Evolutionary conservation across 2,888 invertebrate species (phyloP).

Genomic region (Cephus nigrinus): DNA sequence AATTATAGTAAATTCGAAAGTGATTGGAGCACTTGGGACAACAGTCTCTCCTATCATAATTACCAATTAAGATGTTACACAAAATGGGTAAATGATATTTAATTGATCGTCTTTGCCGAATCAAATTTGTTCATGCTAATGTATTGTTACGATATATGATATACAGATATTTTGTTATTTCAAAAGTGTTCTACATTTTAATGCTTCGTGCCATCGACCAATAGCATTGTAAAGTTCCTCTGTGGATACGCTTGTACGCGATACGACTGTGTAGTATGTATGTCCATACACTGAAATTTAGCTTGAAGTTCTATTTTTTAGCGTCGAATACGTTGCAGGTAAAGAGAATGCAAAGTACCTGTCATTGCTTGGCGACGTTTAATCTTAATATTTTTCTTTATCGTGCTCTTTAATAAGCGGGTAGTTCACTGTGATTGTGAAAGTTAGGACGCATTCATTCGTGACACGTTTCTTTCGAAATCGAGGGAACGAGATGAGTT

Average conservation of each 20-base stretch:
- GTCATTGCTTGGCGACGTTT: not conserved
- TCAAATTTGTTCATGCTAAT: too few relatives aligned
- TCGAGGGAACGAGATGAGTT: not conserved
- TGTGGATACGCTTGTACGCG: too few relatives aligned
- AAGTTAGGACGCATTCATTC: not conserved
- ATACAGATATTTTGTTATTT: too few relatives aligned
- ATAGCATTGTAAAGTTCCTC: too few relatives aligned
- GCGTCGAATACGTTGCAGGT: not conserved
- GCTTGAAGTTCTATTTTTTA: not conserved
- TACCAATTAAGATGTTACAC: too few relatives aligned
- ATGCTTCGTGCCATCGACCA: too few relatives aligned
- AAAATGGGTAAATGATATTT: too few relatives aligned
- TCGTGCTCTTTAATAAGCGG: not conserved
- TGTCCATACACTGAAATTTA: not conserved
- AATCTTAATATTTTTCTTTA: not conserved
- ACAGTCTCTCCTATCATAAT: not conserved
- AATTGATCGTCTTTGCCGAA: too few relatives aligned
- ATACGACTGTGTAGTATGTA: too few relatives aligned
- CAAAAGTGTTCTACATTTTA: too few relatives aligned
- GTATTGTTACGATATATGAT: too few relatives aligned
- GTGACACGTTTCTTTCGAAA: not conserved
- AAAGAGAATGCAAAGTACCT: not conserved
- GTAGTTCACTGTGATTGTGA: not conserved
- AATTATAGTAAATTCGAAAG: not conserved
- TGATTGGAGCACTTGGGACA: not conserved